Percentiles rank a stretch among this genome's conserved stretches.
phyloP scores from a whole-genome alignment of 2,797 vertebrate species.

The Halcyon smyrnensis region DNA sequence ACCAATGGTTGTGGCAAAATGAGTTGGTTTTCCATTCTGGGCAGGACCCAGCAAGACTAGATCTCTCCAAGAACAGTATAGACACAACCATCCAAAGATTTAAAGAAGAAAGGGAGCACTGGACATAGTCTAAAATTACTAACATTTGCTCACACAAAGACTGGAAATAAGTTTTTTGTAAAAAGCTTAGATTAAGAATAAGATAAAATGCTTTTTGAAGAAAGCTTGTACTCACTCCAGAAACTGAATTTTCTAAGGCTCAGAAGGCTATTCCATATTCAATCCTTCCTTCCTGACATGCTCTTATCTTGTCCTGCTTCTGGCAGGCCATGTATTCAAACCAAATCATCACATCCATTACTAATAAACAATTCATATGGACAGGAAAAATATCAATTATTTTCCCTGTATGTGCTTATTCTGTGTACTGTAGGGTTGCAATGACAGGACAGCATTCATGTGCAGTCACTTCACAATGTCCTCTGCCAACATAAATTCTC shows the following conservation, averaged over 20 bases:
- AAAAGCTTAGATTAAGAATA: constrained; percentile 17
- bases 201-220: constrained; percentile 5
- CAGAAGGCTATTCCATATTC: neutral
- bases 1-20: neutral
- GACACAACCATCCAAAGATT: neutral
- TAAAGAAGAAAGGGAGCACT: neutral
- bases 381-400: neutral
- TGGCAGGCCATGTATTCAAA: neutral
- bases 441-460: neutral
- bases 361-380: neutral
- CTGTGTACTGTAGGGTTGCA: neutral
- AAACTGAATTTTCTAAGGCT: constrained; percentile 18
- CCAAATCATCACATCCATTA: neutral
- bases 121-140: neutral
- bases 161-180: neutral
- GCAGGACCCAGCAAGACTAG: neutral
- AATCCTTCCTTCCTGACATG: constrained; percentile 10
- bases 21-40: neutral
- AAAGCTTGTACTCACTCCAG: constrained; percentile 11
- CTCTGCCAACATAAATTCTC: neutral
- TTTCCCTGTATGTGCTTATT: neutral
- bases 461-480: neutral
- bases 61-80: neutral
- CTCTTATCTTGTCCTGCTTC: constrained; percentile 42
- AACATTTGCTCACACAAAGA: neutral